phyloP scores from a whole-genome alignment of 2,888 invertebrate species.

The Apoda limacodes region DNA sequence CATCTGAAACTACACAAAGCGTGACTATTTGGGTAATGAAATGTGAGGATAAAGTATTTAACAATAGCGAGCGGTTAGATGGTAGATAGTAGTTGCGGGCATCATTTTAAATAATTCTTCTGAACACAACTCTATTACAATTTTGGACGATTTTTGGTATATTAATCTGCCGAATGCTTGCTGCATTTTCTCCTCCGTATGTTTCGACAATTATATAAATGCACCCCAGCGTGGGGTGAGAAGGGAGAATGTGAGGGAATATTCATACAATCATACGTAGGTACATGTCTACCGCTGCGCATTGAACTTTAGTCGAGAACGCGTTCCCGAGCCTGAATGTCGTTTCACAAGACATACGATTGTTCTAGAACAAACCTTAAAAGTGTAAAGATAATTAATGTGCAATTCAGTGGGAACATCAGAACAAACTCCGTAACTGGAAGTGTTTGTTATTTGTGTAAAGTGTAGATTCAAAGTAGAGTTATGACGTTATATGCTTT shows the following conservation, averaged over 20 bases:
- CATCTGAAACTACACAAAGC: too few species aligned
- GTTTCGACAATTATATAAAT: too few species aligned
- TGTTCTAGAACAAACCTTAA: conserved; percentile 27
- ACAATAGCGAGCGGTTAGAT: too few species aligned
- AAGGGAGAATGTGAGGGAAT: too few species aligned
- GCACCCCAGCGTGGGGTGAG: too few species aligned
- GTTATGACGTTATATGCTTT: conserved; percentile 68
- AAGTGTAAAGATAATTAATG: conserved; percentile 34
- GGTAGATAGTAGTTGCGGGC: too few species aligned
- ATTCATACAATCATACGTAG: conserved; percentile 22
- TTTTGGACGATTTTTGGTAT: too few species aligned
- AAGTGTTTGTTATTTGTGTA: conserved; percentile 34
- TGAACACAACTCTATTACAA: too few species aligned
- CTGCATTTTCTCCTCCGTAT: conserved; percentile 34
- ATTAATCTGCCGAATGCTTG: too few species aligned
- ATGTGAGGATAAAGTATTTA: too few species aligned
- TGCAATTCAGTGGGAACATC: conserved; percentile 36
- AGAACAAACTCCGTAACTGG: conserved; percentile 34
- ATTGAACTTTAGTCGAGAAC: conserved; percentile 35
- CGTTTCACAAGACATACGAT: conserved; percentile 33
- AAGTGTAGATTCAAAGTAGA: conserved; percentile 50
- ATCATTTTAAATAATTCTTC: too few species aligned
- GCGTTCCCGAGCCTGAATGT: conserved; percentile 51
- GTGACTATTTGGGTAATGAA: too few species aligned
- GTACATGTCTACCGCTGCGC: conserved; percentile 36